phyloP scores from a whole-genome alignment of 2,797 vertebrate species.

The Sebastes glaucus region DNA sequence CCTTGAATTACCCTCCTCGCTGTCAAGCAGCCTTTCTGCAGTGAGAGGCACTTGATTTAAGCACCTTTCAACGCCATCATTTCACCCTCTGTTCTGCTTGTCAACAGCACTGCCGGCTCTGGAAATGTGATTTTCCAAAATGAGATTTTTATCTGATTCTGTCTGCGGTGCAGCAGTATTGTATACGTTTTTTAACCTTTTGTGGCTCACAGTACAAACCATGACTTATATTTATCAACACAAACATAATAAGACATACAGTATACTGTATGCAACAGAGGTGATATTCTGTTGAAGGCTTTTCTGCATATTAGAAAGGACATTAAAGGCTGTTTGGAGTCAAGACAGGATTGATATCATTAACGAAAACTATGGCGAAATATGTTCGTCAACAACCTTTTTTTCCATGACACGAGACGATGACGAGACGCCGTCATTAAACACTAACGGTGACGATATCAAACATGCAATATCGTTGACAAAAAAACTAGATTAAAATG shows the following conservation, averaged over 20 bases:
- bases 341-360: too few relatives aligned
- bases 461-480: too few relatives aligned
- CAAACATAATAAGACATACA: not conserved
- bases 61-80: not conserved
- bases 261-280: not conserved
- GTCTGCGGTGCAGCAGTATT: not conserved
- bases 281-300: not conserved
- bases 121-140: not conserved
- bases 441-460: too few relatives aligned
- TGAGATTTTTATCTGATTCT: not conserved
- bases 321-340: not conserved
- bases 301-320: not conserved
- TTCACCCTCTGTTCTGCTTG: not conserved
- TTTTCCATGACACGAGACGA: too few relatives aligned
- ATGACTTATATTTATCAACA: not conserved
- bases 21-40: conserved; percentile 2
- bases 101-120: not conserved
- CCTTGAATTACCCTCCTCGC: not conserved
- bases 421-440: too few relatives aligned
- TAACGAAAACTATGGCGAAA: too few relatives aligned
- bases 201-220: not conserved
- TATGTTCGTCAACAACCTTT: too few relatives aligned
- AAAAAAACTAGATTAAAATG: too few relatives aligned
- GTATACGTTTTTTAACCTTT: not conserved
- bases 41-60: conserved; percentile 9